phyloP scores from a whole-genome alignment of 2,888 invertebrate genomes.

The Conops quadrifasciatus region DNA sequence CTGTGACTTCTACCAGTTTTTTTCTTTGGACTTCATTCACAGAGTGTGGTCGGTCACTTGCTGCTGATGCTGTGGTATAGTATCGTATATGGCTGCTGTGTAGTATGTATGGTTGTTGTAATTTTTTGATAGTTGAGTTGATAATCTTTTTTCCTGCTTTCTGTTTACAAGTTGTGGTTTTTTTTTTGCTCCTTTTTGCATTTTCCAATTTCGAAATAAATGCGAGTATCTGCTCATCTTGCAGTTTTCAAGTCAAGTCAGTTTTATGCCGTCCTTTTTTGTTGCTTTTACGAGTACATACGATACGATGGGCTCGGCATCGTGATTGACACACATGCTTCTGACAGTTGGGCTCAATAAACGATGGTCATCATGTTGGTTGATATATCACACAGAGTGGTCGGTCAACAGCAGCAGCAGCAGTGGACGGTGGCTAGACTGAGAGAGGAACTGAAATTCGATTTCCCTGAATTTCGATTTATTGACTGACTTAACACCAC shows the following conservation, averaged over 20 bases:
- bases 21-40: neutral
- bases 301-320: slow-evolving; percentile 17
- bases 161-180: neutral
- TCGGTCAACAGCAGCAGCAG: neutral
- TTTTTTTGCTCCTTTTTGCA: slow-evolving; percentile 14
- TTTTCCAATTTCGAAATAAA: slow-evolving; percentile 35
- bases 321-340: slow-evolving; percentile 34
- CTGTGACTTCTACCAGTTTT: neutral
- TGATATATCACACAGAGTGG: slow-evolving; percentile 30
- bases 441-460: neutral
- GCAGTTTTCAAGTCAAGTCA: slow-evolving; percentile 25
- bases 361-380: slow-evolving; percentile 27
- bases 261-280: neutral
- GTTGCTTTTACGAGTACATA: slow-evolving; percentile 2
- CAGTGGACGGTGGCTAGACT: neutral
- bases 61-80: neutral
- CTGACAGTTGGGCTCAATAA: slow-evolving; percentile 35
- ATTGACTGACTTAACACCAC: neutral
- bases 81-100: neutral
- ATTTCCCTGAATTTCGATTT: neutral
- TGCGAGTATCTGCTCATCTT: slow-evolving; percentile 27
- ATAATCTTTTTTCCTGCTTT: neutral
- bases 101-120: neutral
- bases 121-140: neutral
- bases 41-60: neutral